Base-by-base conservation (phyloP, 2,797 vertebrate species). In the Pipistrellus pipistrellus region DNA sequence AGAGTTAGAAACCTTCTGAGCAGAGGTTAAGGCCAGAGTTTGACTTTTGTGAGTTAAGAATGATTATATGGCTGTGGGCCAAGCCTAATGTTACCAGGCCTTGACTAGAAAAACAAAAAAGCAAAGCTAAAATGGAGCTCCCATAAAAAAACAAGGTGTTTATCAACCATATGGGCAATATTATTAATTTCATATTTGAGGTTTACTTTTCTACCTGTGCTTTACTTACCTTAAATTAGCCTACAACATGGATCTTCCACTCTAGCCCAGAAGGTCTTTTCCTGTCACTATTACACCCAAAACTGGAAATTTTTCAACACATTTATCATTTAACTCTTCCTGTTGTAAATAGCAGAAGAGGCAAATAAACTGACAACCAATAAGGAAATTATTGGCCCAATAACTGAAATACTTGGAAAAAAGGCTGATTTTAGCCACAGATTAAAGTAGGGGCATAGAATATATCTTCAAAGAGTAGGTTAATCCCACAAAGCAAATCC, bases 11-110 rank as follows among this genome's bases (percentile, higher is more conserved):
- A 90, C 76, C 46, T 38, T 0, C 0, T 64, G 90, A 91, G 62
- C 81, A 97, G 84, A 96, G 94, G 87, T 95, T 88, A 97, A 96
- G 10, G 59, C 23, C 48, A 96, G 69, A 94, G 48, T 88, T 82
- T 44, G 41, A 73, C 51, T 72, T 96, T 30, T 62, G 20, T 38
- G 4, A 89, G 66, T 25, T 76, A 87, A 48, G 10, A 96, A 94
- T 94, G 96, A 85, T 75, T 92, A 20, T 32, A 90, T 96, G 95
- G n/a, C 83, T 96, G 76, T 1, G 25, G 30, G 59, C 11, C 90
- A 48, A 85, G 83, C 35, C 59, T 62, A n/a, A 87, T 85, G 25
- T 90, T 84, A 77, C 23, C 62, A 96, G 68, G 51, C 23, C 57
- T 84, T 76, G 9, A 82, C 62, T 20, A n/a, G 27, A 73, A 27